Evolutionary conservation across 2,113 vertebrate genomes (phyloP).

Genomic region (Nasalis larvatus): DNA sequence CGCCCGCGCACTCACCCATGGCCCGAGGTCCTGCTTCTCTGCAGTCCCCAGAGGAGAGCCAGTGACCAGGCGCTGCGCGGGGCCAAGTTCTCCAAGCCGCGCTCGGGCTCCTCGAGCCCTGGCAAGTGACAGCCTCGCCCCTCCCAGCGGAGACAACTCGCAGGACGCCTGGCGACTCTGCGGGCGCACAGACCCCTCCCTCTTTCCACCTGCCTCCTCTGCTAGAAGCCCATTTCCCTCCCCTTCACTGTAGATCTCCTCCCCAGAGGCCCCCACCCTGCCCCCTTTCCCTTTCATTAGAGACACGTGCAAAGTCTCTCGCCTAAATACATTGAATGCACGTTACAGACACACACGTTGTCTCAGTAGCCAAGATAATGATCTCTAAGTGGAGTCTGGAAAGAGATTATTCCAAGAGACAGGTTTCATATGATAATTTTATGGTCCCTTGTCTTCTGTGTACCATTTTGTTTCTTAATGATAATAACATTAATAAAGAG

Average conservation of each 20-base stretch:
- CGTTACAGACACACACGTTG: background rate
- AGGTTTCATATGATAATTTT: background rate
- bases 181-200: constrained; percentile 21
- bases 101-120: background rate
- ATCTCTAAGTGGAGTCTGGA: no score
- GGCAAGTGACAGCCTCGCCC: constrained; percentile 38
- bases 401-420: background rate
- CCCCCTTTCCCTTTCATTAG: background rate
- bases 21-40: background rate
- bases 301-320: background rate
- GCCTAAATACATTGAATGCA: background rate
- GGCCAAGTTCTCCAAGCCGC: background rate
- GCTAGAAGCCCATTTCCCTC: background rate
- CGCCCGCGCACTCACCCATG: constrained; percentile 72
- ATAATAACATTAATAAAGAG: background rate
- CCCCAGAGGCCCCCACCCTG: background rate
- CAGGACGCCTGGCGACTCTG: background rate
- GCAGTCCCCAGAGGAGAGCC: background rate
- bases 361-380: background rate
- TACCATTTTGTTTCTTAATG: background rate
- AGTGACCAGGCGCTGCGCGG: background rate
- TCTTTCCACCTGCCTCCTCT: constrained; percentile 48
- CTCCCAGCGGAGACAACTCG: constrained; percentile 26
- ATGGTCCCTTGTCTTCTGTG: background rate
- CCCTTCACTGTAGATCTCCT: background rate